Base-by-base conservation (phyloP, 2,113 vertebrate genomes). In the Pleuronectes platessa region DNA sequence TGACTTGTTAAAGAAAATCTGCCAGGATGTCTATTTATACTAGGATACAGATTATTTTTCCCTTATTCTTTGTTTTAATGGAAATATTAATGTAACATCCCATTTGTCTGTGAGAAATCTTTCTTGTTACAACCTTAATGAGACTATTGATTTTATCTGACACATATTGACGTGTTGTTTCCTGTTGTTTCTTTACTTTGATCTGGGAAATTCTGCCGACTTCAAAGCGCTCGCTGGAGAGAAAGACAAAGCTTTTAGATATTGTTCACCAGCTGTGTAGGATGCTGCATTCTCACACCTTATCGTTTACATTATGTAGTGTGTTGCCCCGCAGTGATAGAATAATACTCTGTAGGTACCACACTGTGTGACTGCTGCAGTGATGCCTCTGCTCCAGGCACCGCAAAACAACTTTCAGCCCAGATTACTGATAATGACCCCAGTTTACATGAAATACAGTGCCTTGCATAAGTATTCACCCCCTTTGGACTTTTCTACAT, bases 71-170 rank as follows among this genome's bases (percentile, higher is more conserved):
- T 69, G 47, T 64, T 83, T 77, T 79, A 78, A 86, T 83, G 65
- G 68, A 74, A 78, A 27, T 35, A 74, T 68, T 40, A 37, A 26
- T 68, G 72, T 70, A 47, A 31, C 71, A 54, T 78, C 83, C 20
- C 6, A n/a, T n/a, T 21, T 54, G 51, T n/a, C 51, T n/a, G n/a
- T 54, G 62, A 85, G 83, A 86, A 78, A 78, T 77, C 20, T 15
- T 72, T 20, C 40, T 67, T 54, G 42, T 80, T 82, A 76, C 69
- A 71, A 58, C 70, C 26, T 65, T 84, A 87, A 87, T 89, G 76
- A 86, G 79, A 56, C 61, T 18, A 86, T 86, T 81, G 86, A 87
- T 86, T 91, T 87, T 81, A 77, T 83, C 68, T 86, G 81, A 83
- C 84, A 82, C 45, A 55, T 77, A 90, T 81, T 87, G 86, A 90